Percentiles rank a stretch among this genome's conserved stretches.
phyloP scores from a whole-genome alignment of 2,113 vertebrate genomes.

The Mustela lutreola region DNA sequence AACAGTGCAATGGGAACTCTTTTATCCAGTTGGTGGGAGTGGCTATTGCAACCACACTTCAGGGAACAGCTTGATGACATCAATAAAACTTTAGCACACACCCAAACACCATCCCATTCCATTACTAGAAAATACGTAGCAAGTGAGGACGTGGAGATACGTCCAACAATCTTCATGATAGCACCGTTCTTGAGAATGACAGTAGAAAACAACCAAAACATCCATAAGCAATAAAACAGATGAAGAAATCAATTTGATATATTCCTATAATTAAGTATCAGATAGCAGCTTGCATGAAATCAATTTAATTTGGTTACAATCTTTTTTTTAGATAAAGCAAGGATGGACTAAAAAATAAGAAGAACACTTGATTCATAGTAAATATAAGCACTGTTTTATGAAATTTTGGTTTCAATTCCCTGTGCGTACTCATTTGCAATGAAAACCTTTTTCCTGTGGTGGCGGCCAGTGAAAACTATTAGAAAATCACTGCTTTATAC shows the following conservation, averaged over 20 bases:
- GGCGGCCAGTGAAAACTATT: neutral
- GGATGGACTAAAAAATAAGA: neutral
- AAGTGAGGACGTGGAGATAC: neutral
- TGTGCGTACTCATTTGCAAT: neutral
- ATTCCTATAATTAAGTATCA: neutral
- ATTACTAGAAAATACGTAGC: neutral
- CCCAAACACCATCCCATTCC: neutral
- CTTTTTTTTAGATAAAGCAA: neutral
- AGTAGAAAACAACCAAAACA: neutral
- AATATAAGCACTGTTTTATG: neutral
- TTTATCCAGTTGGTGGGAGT: neutral
- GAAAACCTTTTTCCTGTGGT: neutral
- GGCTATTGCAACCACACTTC: neutral
- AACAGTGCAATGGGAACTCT: neutral
- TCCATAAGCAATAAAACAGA: neutral
- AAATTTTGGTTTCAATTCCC: neutral
- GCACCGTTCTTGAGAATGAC: neutral
- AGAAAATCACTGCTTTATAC: neutral
- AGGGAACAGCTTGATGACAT: neutral
- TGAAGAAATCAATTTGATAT: neutral
- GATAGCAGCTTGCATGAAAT: neutral
- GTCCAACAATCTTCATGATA: neutral
- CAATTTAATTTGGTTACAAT: neutral
- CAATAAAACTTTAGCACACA: neutral
- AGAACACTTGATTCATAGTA: neutral